phyloP scores from a whole-genome alignment of 2,888 invertebrate species.

The Tetranychus truncatus region DNA sequence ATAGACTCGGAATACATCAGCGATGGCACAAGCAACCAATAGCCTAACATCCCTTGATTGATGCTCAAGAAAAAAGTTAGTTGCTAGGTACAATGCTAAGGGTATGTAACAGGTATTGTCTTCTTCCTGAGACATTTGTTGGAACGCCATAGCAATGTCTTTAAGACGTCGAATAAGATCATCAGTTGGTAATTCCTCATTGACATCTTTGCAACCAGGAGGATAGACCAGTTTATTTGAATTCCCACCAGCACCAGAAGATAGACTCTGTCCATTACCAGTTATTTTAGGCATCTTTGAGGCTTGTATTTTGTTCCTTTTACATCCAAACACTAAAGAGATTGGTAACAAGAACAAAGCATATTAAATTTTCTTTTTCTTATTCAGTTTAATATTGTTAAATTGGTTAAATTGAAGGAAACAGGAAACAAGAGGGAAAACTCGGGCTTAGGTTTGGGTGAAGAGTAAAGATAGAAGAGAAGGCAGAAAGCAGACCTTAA shows the following conservation, averaged over 20 bases:
- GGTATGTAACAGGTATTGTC: constrained; percentile 79
- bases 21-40: constrained; percentile 87
- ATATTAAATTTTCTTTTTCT: too few relatives aligned
- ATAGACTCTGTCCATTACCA: background rate
- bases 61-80: constrained; percentile 78
- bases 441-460: too few relatives aligned
- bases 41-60: constrained; percentile 77
- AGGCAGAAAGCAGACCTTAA: too few relatives aligned
- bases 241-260: background rate
- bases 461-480: too few relatives aligned
- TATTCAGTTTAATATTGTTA: too few relatives aligned
- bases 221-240: constrained; percentile 56
- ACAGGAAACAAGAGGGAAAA: too few relatives aligned
- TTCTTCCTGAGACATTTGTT: constrained; percentile 83
- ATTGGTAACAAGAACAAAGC: too few relatives aligned
- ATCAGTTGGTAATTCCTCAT: constrained; percentile 84
- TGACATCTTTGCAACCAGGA: constrained; percentile 74
- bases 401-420: too few relatives aligned
- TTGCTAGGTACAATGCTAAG: constrained; percentile 65
- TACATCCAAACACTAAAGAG: background rate
- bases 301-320: background rate
- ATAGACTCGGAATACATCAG: constrained; percentile 84
- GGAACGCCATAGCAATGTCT: constrained; percentile 74
- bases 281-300: background rate
- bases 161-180: constrained; percentile 61